A percentile compares a stretch with the other conserved stretches of the same genome.
Evolutionary conservation across 2,113 vertebrate genomes (phyloP).

Genomic region (Forbesichthys agassizii): DNA sequence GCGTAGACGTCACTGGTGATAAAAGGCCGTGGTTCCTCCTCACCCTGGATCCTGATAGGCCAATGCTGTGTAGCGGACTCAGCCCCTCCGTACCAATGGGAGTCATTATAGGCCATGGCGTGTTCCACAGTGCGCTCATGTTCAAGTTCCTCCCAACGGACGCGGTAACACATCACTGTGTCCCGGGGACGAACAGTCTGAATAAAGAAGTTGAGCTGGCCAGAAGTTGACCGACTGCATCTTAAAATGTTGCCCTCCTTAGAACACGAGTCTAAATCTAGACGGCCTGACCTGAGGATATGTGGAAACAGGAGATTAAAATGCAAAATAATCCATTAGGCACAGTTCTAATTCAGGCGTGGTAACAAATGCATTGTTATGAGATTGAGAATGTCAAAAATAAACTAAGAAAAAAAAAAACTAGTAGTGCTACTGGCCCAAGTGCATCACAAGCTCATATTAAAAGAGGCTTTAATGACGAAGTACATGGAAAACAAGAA

Average conservation of each 20-base stretch:
- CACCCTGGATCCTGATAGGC: slow-evolving; percentile 86
- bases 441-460: too few species aligned
- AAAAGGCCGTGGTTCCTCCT: slow-evolving; percentile 87
- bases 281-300: slow-evolving; percentile 74
- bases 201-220: slow-evolving; percentile 91
- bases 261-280: slow-evolving; percentile 90
- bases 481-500: too few species aligned
- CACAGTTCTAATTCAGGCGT: background rate
- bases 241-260: slow-evolving; percentile 81
- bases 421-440: too few species aligned
- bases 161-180: slow-evolving; percentile 93
- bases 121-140: slow-evolving; percentile 80
- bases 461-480: too few species aligned
- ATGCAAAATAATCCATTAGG: background rate
- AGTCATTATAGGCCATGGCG: slow-evolving; percentile 88
- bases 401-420: background rate
- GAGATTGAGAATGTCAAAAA: background rate
- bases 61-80: slow-evolving; percentile 90
- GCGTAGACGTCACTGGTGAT: slow-evolving; percentile 89
- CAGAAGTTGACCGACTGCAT: slow-evolving; percentile 80
- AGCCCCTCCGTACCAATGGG: slow-evolving; percentile 92
- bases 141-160: slow-evolving; percentile 90
- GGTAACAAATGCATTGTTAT: background rate
- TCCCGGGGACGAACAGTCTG: slow-evolving; percentile 86
- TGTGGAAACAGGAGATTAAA: background rate